phyloP scores from a whole-genome alignment of 2,113 vertebrate genomes.

The Strix uralensis region DNA sequence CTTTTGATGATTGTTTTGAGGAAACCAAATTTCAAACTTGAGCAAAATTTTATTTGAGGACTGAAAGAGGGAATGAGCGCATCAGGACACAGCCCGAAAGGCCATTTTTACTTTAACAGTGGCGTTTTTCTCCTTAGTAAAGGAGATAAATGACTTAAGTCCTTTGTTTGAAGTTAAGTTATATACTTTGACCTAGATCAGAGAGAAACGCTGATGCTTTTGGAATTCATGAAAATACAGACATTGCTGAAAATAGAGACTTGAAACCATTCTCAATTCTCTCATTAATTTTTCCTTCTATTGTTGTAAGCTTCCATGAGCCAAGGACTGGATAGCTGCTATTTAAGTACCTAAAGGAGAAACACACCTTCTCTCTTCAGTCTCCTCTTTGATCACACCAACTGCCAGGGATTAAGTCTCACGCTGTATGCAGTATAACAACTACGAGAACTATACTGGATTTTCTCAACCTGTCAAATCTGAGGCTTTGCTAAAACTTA shows the following conservation, averaged over 20 bases:
- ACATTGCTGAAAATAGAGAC: not conserved
- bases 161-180: not conserved
- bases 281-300: not conserved
- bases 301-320: not conserved
- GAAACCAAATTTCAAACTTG: not conserved
- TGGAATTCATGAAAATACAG: not conserved
- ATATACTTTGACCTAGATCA: not conserved
- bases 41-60: not conserved
- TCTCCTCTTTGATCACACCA: not conserved
- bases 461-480: not conserved
- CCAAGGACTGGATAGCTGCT: not conserved
- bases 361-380: not conserved
- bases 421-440: not conserved
- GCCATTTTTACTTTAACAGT: not conserved
- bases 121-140: not conserved
- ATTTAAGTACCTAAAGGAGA: not conserved
- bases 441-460: not conserved
- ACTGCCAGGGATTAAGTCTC: not conserved
- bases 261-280: not conserved
- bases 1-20: not conserved
- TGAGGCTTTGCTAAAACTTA: not conserved
- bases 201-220: not conserved
- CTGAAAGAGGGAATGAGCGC: not conserved
- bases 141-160: not conserved
- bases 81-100: not conserved